Evolutionary conservation across 1,140 invertebrate genomes (phyloP), one percentile per base, ranked within the genome.

Genomic region (Lepidurus couesii): DNA sequence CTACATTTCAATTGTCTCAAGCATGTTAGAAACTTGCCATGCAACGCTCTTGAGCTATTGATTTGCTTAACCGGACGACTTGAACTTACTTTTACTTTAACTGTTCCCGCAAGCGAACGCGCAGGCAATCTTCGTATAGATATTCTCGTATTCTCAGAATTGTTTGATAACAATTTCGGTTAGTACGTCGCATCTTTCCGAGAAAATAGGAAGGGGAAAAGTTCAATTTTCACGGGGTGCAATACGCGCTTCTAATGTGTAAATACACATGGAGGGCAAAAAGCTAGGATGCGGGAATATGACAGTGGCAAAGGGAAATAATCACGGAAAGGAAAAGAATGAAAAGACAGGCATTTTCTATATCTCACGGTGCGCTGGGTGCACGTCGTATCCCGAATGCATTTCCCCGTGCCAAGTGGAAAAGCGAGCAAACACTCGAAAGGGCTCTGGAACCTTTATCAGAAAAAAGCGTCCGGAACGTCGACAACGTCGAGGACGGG

Each of bases 401-500:
- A 65, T 65, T 65, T 65, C n/a, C 53, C 53, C n/a, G 53, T 65
- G n/a, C 13, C 16, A 65, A 65, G 53, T 65, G 21, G 53, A 65
- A 65, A 21, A 65, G 53, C 53, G 53, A 65, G 53, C 53, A 65
- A 65, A 65, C 53, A 65, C 53, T 65, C 53, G 16, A 65, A 65
- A 65, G 16, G 53, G 53, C 53, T 65, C 21, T 65, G 13, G 53
- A 21, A 65, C 53, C 53, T 65, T 65, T 65, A n/a, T 65, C 53
- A 21, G 21, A 11, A 13, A 65, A 65, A 65, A 65, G 13, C 9
- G 16, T 21, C 53, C 16, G 16, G 53, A 65, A 65, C 53, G 13
- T 65, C 53, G 53, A 65, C 53, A 21, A 65, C 53, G 53, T 65
- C 53, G 53, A 21, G 53, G 53, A 65, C n/a, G 53, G 16, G 7